Base-by-base conservation (phyloP, 2,113 vertebrate genomes). In the Columbina picui region DNA sequence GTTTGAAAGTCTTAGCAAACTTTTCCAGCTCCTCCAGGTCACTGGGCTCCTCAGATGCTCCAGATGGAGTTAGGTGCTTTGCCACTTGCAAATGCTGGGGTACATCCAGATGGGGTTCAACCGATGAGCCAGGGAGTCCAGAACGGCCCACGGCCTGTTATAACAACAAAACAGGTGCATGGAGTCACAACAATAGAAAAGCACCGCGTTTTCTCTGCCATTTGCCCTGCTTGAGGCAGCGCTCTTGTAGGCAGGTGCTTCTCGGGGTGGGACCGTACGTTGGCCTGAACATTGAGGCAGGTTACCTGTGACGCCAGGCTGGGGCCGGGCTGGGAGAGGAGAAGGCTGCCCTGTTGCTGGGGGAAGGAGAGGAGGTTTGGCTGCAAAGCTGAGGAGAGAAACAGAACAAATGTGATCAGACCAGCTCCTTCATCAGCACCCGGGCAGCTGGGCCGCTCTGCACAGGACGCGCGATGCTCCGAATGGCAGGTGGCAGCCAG, bases 1-100 rank as follows among this genome's bases (percentile, higher is more conserved):
- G 99, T 87, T 99, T 99, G 96, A 99, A 99, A 20, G 99, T 99
- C 97, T 99, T 99, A 22, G 99, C 99, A 80, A 99, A 99, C 97
- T 99, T 99, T 55, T 99, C 99, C 87, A 99, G 98, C 81, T 99
- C 99, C 93, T 99, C 99, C 82, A 99, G 98, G 82, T 99, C 99
- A 15, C 98, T 99, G 92, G 99, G 99, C 69, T 99, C 99, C 7
- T 99, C 99, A 2, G 98, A 97, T 2, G 98, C 98, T 7, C 97
- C 97, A 0, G 98, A 93, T 3, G 97, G 93, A 1, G 97, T 93
- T 87, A 99, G 95, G 92, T 99, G 99, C 94, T 99, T 99, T 61
- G 98, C 97, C 89, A 99, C 98, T 82, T 99, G 99, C 90, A 99
- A 79, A 74, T 99, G 99, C 68, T 99, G 98, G 30, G 98, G 96